A percentile compares a stretch with the other conserved stretches of the same genome.
Evolutionary conservation across 1,140 invertebrate species (phyloP).

Genomic region (Eupeodes corollae): DNA sequence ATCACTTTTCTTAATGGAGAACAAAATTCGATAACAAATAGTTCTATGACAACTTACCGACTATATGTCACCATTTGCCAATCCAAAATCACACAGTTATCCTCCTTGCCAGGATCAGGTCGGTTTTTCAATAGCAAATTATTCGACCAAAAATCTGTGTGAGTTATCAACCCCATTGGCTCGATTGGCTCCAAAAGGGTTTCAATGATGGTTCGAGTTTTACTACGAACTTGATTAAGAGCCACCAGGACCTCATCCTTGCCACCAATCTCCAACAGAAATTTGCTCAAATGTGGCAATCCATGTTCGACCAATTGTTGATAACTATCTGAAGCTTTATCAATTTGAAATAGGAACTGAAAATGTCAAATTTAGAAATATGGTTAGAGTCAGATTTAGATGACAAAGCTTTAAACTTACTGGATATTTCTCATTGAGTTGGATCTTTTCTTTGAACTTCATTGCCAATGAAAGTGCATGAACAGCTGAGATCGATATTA

Average conservation of each 20-base stretch:
- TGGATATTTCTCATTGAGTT: conserved; percentile 52
- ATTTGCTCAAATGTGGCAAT: conserved; percentile 56
- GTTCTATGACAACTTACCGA: conserved; percentile 19
- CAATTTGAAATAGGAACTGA: conserved; percentile 61
- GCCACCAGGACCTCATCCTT: conserved; percentile 37
- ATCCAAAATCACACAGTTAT: conserved; percentile 56
- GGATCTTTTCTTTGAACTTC: conserved; percentile 48
- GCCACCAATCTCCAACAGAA: conserved; percentile 52
- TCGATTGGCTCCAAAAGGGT: conserved; percentile 51
- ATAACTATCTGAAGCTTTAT: conserved; percentile 62
- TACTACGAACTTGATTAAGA: conserved; percentile 43
- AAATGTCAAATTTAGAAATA: neutral
- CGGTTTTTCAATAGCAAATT: conserved; percentile 58
- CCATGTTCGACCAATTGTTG: conserved; percentile 62
- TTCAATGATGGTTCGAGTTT: conserved; percentile 51
- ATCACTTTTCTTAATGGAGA: too few relatives aligned
- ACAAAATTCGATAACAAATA: neutral
- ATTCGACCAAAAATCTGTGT: conserved; percentile 75
- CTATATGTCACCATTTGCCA: conserved; percentile 78
- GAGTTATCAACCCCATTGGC: conserved; percentile 58
- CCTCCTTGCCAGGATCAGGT: conserved; percentile 37
- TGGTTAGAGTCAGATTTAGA: neutral
- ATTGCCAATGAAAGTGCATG: conserved; percentile 58
- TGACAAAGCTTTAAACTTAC: neutral
- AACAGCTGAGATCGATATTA: conserved; percentile 55